A percentile compares a stretch with the other conserved stretches of the same genome.
These are phyloP conservation scores for Achroia grisella DNA, from an alignment of 1,140 invertebrate genomes.

Conservation along the genomic window DNA sequence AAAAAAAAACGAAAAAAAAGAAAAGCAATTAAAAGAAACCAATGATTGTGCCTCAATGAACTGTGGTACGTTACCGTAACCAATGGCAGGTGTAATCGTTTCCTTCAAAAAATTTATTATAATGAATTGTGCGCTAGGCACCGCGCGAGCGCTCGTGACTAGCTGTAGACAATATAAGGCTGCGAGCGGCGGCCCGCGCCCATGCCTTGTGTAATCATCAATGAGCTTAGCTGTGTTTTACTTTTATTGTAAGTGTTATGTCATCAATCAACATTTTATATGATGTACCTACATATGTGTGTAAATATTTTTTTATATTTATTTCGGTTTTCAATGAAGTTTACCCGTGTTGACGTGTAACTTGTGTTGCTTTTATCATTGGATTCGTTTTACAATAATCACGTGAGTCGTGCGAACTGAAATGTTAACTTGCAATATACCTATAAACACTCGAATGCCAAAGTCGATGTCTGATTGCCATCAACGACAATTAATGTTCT, in stretches of 20 bases:
- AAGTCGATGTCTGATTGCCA: constrained; percentile 62
- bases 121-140: constrained; percentile 53
- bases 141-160: constrained; percentile 20
- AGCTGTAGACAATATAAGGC: constrained; percentile 49
- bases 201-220: constrained; percentile 65
- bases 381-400: constrained; percentile 20
- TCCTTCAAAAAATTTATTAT: constrained; percentile 40
- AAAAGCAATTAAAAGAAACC: constrained; percentile 71
- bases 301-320: constrained; percentile 69
- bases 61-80: constrained; percentile 72
- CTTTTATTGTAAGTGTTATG: constrained; percentile 71
- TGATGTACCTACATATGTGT: constrained; percentile 38
- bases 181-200: constrained; percentile 43
- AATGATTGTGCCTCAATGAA: constrained; percentile 74
- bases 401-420: constrained; percentile 14
- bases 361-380: constrained; percentile 37
- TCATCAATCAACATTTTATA: constrained; percentile 70
- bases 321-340: constrained; percentile 62
- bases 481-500: constrained; percentile 45
- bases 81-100: constrained; percentile 61
- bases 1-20: constrained; percentile 41
- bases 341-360: constrained; percentile 60
- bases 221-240: constrained; percentile 72
- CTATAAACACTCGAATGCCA: constrained; percentile 58
- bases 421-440: constrained; percentile 28